Conservation (phyloP, 2,113 vertebrate genomes). For the Gobiocypris rarus region DNA sequence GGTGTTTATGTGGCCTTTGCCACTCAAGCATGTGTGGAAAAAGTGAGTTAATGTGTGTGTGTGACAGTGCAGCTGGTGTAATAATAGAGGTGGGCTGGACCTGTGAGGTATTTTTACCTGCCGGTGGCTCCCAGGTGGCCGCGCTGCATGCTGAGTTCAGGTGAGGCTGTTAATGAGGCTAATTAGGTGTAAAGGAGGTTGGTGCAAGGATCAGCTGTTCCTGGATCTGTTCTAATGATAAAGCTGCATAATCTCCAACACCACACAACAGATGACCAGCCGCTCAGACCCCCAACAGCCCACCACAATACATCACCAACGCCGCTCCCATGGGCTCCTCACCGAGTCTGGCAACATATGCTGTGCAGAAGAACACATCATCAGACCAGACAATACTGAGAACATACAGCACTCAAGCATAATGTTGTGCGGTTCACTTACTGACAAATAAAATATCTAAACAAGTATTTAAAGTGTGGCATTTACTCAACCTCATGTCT, state of each 20-base stretch:
- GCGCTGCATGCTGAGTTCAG: constrained; percentile 67
- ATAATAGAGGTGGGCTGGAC: constrained; percentile 38
- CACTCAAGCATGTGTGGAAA: background rate
- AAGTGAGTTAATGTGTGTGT: background rate
- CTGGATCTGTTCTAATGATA: constrained; percentile 88
- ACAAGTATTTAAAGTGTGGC: too few relatives aligned
- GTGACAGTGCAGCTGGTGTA: constrained; percentile 46
- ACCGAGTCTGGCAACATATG: constrained; percentile 31
- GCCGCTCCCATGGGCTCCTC: constrained; percentile 16
- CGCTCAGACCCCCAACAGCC: constrained; percentile 71
- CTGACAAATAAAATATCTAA: background rate
- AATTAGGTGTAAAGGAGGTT: constrained; percentile 97
- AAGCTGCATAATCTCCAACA: constrained; percentile 90
- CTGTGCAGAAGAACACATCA: constrained; percentile 1
- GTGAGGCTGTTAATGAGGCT: constrained; percentile 92
- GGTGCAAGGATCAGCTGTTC: constrained; percentile 91
- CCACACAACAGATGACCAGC: constrained; percentile 88
- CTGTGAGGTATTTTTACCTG: constrained; percentile 82
- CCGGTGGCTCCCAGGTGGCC: constrained; percentile 82
- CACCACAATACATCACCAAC: constrained; percentile 62
- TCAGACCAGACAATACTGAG: background rate
- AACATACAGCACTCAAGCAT: background rate
- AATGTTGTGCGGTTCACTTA: background rate
- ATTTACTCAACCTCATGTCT: background rate
- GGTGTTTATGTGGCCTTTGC: background rate